Conservation (phyloP, 2,113 vertebrate genomes). For the Zeus faber region DNA sequence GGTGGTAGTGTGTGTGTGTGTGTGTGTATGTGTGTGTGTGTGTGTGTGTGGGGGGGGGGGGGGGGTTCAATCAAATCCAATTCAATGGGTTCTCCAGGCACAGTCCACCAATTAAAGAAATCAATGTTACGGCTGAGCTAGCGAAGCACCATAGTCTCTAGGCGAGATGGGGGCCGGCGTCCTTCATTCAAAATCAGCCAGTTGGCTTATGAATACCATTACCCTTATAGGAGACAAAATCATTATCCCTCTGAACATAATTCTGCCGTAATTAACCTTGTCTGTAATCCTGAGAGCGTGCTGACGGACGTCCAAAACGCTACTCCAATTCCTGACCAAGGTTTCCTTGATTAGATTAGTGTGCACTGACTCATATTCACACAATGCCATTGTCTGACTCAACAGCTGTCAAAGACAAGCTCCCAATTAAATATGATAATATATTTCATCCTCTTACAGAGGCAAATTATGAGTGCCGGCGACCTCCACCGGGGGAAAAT, state of each 20-base stretch:
- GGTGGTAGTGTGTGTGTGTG: neutral
- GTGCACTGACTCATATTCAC: constrained; percentile 54
- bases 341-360: constrained; percentile 64
- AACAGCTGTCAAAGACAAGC: constrained; percentile 69
- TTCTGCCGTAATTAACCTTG: constrained; percentile 64
- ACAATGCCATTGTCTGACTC: constrained; percentile 55
- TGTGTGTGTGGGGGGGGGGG: constrained; percentile 34
- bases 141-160: constrained; percentile 32
- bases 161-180: neutral
- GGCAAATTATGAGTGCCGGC: constrained; percentile 42
- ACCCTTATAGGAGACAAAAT: constrained; percentile 44
- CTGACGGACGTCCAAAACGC: constrained; percentile 63
- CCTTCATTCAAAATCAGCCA: constrained; percentile 22
- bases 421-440: constrained; percentile 67
- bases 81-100: constrained; percentile 47
- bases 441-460: constrained; percentile 58
- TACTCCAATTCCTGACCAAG: constrained; percentile 45
- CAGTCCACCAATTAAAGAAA: constrained; percentile 59
- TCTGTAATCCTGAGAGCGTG: constrained; percentile 55
- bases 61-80: constrained; percentile 44
- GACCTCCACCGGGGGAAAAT: constrained; percentile 17
- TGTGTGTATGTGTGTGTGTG: neutral
- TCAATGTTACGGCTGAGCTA: constrained; percentile 54
- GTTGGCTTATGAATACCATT: constrained; percentile 31
- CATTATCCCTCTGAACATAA: constrained; percentile 44